These are phyloP conservation scores for Balaeniceps rex DNA, from an alignment of 2,113 vertebrate species.

Conservation along the genomic window DNA sequence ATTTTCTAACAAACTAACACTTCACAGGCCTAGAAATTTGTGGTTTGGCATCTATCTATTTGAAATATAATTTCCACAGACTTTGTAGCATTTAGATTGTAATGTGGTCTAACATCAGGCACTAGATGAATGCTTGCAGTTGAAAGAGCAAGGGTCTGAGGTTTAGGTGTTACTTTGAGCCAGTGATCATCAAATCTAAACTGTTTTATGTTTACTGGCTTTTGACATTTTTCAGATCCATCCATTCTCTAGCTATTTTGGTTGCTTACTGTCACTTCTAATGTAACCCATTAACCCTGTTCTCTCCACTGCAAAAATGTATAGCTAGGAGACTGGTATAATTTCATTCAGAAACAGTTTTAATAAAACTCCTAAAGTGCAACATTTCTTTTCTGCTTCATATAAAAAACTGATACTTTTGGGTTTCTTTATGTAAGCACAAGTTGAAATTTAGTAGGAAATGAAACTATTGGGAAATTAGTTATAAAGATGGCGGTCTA, in stretches of 20 bases:
- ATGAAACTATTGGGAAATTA: constrained; percentile 62
- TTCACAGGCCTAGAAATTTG: neutral
- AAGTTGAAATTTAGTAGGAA: constrained; percentile 47
- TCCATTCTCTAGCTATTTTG: neutral
- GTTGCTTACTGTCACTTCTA: neutral
- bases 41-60: neutral
- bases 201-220: neutral
- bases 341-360: constrained; percentile 20
- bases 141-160: neutral
- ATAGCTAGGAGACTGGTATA: neutral
- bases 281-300: neutral
- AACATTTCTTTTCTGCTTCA: constrained; percentile 34
- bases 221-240: neutral
- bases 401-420: neutral
- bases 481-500: constrained; percentile 51
- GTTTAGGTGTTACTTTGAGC: neutral
- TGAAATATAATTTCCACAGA: neutral
- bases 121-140: neutral
- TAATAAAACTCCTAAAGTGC: constrained; percentile 26
- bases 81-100: neutral
- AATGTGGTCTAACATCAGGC: neutral
- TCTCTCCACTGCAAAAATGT: neutral
- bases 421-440: constrained; percentile 29
- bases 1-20: neutral
- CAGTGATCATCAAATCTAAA: neutral